phyloP scores from a whole-genome alignment of 2,113 vertebrate species.

The Turnix velox region DNA sequence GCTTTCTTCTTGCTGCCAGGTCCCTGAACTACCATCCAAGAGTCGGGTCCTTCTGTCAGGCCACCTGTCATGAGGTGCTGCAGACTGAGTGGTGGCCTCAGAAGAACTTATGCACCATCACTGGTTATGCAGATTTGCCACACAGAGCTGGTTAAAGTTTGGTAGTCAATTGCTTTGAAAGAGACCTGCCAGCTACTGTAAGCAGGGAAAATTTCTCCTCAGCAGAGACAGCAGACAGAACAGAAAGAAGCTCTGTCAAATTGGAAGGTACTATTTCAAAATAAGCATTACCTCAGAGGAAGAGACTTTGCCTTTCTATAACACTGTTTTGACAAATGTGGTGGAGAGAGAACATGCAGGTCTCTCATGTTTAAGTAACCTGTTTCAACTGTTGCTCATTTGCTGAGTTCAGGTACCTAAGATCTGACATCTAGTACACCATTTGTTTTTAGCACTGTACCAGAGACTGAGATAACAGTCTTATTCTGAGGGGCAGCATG shows the following conservation, averaged over 20 bases:
- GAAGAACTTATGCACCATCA: background rate
- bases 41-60: slow-evolving; percentile 26
- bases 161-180: background rate
- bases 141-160: background rate
- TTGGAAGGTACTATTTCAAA: background rate
- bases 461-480: background rate
- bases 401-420: background rate
- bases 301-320: background rate
- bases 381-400: background rate
- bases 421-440: background rate
- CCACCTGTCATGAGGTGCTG: background rate
- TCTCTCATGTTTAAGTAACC: background rate
- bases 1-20: background rate
- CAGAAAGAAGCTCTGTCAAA: background rate
- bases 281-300: background rate
- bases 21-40: background rate
- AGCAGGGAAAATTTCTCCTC: background rate
- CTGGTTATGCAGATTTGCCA: background rate
- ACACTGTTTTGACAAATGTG: background rate
- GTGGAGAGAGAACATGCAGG: background rate
- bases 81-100: background rate
- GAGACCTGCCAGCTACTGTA: background rate
- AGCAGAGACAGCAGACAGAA: background rate
- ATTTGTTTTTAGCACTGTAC: background rate
- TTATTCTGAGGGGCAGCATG: background rate